These are phyloP conservation scores for Desmodus rotundus DNA, from an alignment of 2,113 vertebrate genomes.

Conservation along the genomic window DNA sequence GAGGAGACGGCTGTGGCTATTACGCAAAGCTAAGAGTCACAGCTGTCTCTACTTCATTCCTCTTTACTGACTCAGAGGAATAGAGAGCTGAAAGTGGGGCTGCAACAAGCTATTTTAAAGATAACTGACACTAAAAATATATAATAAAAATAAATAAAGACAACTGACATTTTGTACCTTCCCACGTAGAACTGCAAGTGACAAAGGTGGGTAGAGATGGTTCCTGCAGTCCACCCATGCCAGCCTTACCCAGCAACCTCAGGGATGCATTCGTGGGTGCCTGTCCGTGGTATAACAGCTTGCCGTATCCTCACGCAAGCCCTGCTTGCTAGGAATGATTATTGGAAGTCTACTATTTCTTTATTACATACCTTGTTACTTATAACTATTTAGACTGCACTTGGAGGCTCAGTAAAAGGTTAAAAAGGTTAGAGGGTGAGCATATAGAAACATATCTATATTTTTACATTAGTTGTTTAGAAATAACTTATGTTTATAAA, in stretches of 20 bases:
- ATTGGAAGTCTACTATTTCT: neutral
- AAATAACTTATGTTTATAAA: neutral
- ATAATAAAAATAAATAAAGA: too few relatives aligned
- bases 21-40: neutral
- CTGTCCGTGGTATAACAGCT: neutral
- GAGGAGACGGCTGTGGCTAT: neutral
- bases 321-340: neutral
- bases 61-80: neutral
- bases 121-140: neutral
- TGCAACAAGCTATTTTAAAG: neutral
- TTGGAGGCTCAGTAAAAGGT: neutral
- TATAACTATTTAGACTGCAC: neutral
- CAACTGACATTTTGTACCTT: neutral
- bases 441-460: neutral
- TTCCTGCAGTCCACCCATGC: rapidly evolving
- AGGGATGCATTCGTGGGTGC: neutral
- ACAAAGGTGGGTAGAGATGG: neutral
- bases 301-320: neutral
- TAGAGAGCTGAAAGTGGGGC: neutral
- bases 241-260: neutral
- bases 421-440: neutral
- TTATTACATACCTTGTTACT: neutral
- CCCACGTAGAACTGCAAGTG: neutral
- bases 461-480: neutral
- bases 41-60: neutral